Evolutionary conservation across 2,888 invertebrate genomes (phyloP), one percentile per base, ranked within the genome.

Genomic region (Eupithecia subumbrata): DNA sequence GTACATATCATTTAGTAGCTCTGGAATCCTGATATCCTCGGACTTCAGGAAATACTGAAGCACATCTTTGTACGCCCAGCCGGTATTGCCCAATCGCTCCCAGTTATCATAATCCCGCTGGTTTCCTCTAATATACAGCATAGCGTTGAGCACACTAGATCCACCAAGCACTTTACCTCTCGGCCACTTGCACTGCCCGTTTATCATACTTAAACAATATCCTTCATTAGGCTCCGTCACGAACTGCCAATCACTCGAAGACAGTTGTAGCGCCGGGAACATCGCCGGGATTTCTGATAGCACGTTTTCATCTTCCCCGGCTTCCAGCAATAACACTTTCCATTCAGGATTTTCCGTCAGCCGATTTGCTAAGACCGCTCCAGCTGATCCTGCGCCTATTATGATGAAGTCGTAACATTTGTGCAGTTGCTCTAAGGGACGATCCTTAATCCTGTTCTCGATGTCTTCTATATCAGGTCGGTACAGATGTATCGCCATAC

Each of bases 41-140:
- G 97, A 96, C 90, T 97, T 98, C 79, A 96, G 96, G 86, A 98
- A 98, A 85, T 98, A 98, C 14, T 96, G 96, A 52, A 98, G 89
- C 0, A 98, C 95, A 71, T 96, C 96, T 0, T 96, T 93, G 86
- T 97, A 98, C 48, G 97, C 95, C 99, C 99, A 99, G 0, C 97
- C 98, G 0, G 91, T 87, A 83, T 96, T 95, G 0, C 98, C 98
- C 85, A 97, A 87, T 16, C 87, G 88, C 30, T 96, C 97, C 98
- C 98, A 99, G n/a, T 95, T 92, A 84, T 99, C 98, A 88, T 98
- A 99, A 87, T 98, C 98, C 4, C 92, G 95, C 71, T 95, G 96
- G 86, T 98, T 98, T 0, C 98, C 98, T 73, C 98, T 94, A 0
- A 98, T 95, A 85, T 98, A 98, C 76, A 98, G 94, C 98, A 99